A percentile compares a stretch with the other conserved stretches of the same genome.
Evolutionary conservation across 2,888 invertebrate genomes (phyloP).

Genomic region (Platerodrilus igneus): DNA sequence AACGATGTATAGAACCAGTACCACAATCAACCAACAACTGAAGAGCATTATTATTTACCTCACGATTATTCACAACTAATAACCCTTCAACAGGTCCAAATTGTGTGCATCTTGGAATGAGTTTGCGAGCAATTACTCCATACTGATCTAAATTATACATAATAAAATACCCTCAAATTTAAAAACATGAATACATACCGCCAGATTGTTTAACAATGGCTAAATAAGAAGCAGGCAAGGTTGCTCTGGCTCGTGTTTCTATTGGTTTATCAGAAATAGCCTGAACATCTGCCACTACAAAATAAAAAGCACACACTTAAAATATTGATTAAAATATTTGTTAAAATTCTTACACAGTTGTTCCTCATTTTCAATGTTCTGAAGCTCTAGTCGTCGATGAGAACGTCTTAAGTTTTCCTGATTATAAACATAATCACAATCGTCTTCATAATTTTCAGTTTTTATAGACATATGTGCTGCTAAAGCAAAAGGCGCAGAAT

Average conservation of each 20-base stretch:
- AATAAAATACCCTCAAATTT: too few species aligned
- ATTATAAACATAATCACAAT: not conserved
- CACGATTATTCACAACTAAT: conserved; percentile 38
- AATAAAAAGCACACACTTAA: not conserved
- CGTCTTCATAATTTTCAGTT: conserved; percentile 13
- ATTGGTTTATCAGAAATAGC: conserved; percentile 60
- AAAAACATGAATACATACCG: conserved; percentile 30
- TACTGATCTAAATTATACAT: conserved; percentile 41
- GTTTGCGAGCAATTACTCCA: conserved; percentile 65
- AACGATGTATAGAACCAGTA: conserved; percentile 47
- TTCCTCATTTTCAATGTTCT: conserved; percentile 35
- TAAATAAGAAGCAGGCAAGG: conserved; percentile 65
- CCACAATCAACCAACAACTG: conserved; percentile 52
- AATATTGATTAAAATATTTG: not conserved
- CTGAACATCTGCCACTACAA: conserved; percentile 42
- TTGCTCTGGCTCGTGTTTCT: conserved; percentile 71
- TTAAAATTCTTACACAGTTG: conserved; percentile 36
- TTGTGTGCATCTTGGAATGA: conserved; percentile 64
- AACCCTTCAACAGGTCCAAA: conserved; percentile 79
- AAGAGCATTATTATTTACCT: conserved; percentile 36
- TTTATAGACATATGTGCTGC: conserved; percentile 11
- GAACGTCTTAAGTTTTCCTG: conserved; percentile 19
- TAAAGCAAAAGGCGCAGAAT: not conserved
- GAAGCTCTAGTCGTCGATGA: conserved; percentile 17
- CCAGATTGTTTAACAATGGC: conserved; percentile 50